These are phyloP conservation scores for Epirrita christyi DNA, from an alignment of 2,888 invertebrate genomes.

Conservation along the genomic window DNA sequence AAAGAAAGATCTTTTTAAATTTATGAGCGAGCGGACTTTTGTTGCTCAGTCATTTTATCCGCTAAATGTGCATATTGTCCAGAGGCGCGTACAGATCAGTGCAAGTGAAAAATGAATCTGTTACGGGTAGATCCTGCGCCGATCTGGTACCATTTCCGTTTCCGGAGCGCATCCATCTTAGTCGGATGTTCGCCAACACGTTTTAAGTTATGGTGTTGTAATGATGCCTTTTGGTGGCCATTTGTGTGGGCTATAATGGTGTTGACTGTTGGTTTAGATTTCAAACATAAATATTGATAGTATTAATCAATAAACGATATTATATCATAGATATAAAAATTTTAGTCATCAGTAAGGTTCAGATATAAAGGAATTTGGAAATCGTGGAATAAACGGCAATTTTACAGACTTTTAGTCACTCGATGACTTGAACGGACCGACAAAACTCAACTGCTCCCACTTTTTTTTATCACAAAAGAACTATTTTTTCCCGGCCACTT, in stretches of 20 bases:
- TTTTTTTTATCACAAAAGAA: slow-evolving; percentile 34
- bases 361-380: too few species aligned
- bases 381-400: too few species aligned
- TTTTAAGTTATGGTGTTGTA: slow-evolving; percentile 64
- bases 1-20: too few species aligned
- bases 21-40: background rate
- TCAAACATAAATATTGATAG: too few species aligned
- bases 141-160: slow-evolving; percentile 74
- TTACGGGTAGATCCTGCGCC: slow-evolving; percentile 64
- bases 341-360: too few species aligned
- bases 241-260: slow-evolving; percentile 1
- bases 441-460: slow-evolving; percentile 5
- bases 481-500: slow-evolving; percentile 45
- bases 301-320: too few species aligned
- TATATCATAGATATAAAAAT: too few species aligned
- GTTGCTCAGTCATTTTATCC: slow-evolving; percentile 11
- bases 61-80: slow-evolving; percentile 4
- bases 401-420: too few species aligned
- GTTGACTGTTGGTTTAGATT: too few species aligned
- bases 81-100: slow-evolving; percentile 16
- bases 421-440: too few species aligned
- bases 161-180: slow-evolving; percentile 74
- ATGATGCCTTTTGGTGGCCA: slow-evolving; percentile 42
- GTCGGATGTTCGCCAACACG: slow-evolving; percentile 73
- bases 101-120: slow-evolving; percentile 72